These are phyloP conservation scores for Tauraco hartlaubi DNA, from an alignment of 2,797 vertebrate genomes.

Conservation along the genomic window DNA sequence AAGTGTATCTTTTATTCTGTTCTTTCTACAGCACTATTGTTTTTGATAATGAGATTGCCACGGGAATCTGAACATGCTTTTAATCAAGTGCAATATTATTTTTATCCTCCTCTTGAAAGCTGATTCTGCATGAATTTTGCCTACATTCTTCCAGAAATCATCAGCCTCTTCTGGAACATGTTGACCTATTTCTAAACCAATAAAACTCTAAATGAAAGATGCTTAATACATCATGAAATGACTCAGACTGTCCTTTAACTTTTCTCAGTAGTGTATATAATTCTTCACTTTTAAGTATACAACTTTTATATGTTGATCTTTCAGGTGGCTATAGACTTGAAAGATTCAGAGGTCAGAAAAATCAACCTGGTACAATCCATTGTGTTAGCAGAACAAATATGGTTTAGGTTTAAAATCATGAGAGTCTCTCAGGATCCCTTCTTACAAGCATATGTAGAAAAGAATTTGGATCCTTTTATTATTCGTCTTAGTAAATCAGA, in stretches of 20 bases:
- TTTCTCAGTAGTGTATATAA: not conserved
- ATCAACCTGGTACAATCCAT: accelerated
- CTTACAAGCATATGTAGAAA: not conserved
- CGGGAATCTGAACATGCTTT: not conserved
- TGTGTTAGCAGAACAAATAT: not conserved
- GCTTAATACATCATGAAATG: not conserved
- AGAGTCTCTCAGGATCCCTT: not conserved
- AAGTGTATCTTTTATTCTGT: not conserved
- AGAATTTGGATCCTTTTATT: not conserved
- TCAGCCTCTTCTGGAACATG: slow-evolving; percentile 8
- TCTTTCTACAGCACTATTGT: not conserved
- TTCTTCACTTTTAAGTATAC: not conserved
- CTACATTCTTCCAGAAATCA: slow-evolving; percentile 24
- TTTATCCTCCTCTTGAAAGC: slow-evolving; percentile 4
- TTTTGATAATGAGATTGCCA: not conserved
- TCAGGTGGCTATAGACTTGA: not conserved
- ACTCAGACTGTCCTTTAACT: not conserved
- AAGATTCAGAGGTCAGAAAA: not conserved
- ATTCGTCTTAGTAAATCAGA: not conserved
- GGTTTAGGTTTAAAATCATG: not conserved
- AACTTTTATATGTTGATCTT: not conserved
- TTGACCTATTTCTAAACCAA: slow-evolving; percentile 43
- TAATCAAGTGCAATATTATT: slow-evolving; percentile 17
- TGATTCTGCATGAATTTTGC: slow-evolving; percentile 32
- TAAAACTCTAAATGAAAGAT: slow-evolving; percentile 2